Percentiles rank a stretch among this genome's conserved stretches.
These are phyloP conservation scores for Ptychobarbus kaznakovi DNA, from an alignment of 2,797 vertebrate genomes.

Conservation along the genomic window DNA sequence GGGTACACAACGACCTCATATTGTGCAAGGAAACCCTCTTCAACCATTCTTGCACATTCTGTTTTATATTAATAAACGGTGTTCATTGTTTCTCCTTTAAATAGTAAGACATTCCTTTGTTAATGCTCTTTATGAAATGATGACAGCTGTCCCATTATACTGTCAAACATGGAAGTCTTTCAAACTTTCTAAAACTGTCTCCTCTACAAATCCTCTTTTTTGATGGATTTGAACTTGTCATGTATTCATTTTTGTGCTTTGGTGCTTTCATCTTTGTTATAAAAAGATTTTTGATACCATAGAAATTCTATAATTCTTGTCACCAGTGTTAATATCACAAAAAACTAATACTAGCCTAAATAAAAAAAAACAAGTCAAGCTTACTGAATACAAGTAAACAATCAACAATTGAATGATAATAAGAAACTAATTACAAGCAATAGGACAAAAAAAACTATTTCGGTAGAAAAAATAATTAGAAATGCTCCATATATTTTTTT, in stretches of 20 bases:
- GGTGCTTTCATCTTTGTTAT: not conserved
- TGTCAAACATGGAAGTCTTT: not conserved
- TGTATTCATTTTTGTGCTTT: not conserved
- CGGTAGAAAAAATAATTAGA: no score
- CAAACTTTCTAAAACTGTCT: not conserved
- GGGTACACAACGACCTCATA: not conserved
- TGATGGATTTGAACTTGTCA: not conserved
- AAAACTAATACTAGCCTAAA: no score
- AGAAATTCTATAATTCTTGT: no score
- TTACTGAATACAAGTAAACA: no score
- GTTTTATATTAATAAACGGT: not conserved
- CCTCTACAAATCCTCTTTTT: not conserved
- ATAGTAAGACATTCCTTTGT: not conserved
- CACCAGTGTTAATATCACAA: no score
- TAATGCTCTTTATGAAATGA: not conserved
- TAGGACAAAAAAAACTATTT: no score
- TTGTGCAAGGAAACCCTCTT: not conserved
- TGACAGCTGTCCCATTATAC: conserved; percentile 25
- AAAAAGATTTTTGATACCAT: no score
- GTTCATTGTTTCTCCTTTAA: not conserved
- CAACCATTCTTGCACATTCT: not conserved
- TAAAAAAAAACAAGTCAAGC: no score
- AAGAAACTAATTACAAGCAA: no score
- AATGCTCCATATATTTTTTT: no score
- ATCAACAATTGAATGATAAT: no score